Percentiles rank a stretch among this genome's conserved stretches.
These are phyloP conservation scores for Catharus fuscescens DNA, from an alignment of 2,113 vertebrate species.

Conservation along the genomic window DNA sequence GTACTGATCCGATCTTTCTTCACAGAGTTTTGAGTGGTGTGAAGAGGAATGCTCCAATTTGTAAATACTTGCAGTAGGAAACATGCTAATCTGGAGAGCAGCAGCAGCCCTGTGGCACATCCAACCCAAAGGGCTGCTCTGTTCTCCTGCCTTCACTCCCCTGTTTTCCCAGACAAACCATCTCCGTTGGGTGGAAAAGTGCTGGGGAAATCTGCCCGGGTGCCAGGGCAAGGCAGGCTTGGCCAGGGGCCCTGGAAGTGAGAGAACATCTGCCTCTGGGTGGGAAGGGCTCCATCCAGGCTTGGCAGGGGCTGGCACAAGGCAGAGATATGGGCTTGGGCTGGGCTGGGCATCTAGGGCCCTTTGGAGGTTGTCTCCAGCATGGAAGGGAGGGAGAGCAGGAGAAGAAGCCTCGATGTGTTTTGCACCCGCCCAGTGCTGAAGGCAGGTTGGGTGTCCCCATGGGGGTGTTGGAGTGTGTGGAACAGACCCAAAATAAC, in stretches of 20 bases:
- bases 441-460: fast-evolving
- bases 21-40: not conserved
- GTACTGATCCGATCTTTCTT: not conserved
- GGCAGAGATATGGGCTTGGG: not conserved
- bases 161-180: not conserved
- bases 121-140: not conserved
- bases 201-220: not conserved
- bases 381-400: not conserved
- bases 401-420: not conserved
- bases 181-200: fast-evolving
- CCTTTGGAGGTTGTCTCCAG: not conserved
- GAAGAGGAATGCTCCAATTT: not conserved
- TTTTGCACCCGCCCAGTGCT: not conserved
- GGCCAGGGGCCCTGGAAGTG: not conserved
- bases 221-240: not conserved
- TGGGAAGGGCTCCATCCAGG: not conserved
- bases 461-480: too few species aligned
- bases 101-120: not conserved
- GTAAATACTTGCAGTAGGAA: not conserved
- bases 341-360: fast-evolving
- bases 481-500: too few species aligned
- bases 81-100: not conserved
- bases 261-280: not conserved
- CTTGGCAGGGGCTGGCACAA: not conserved
- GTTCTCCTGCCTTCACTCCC: not conserved